A percentile compares a stretch with the other conserved stretches of the same genome.
Evolutionary conservation across 2,888 invertebrate species (phyloP).

Genomic region (Lasioglossum zephyrum): DNA sequence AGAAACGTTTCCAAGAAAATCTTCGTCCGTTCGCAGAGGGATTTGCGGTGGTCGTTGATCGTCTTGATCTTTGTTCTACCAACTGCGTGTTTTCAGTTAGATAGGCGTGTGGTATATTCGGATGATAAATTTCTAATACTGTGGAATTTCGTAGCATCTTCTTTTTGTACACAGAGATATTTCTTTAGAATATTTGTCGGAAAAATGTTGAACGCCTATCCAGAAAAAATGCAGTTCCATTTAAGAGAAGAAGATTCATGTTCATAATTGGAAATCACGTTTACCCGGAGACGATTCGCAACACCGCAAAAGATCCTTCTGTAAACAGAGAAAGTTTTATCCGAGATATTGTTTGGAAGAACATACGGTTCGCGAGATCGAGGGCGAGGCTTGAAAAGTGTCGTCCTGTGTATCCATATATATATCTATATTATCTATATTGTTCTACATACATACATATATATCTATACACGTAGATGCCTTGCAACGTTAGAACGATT

Average conservation of each 20-base stretch:
- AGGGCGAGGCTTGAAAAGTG: background rate
- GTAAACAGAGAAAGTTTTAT: background rate
- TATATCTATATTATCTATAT: constrained; percentile 57
- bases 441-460: constrained; percentile 58
- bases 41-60: background rate
- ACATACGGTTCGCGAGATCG: background rate
- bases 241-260: background rate
- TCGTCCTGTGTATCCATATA: constrained; percentile 36
- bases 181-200: too few species aligned
- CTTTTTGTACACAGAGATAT: too few species aligned
- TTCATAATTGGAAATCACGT: background rate
- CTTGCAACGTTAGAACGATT: constrained; percentile 63
- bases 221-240: background rate
- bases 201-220: background rate
- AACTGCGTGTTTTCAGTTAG: background rate
- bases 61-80: background rate
- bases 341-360: background rate
- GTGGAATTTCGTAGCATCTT: background rate
- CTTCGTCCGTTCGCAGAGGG: background rate
- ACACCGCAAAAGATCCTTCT: background rate
- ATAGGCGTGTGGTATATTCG: background rate
- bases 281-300: background rate
- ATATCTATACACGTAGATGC: constrained; percentile 56
- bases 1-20: background rate
- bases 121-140: background rate